Percentiles rank a stretch among this genome's conserved stretches.
phyloP scores from a whole-genome alignment of 2,113 vertebrate species.

The Eptesicus fuscus region DNA sequence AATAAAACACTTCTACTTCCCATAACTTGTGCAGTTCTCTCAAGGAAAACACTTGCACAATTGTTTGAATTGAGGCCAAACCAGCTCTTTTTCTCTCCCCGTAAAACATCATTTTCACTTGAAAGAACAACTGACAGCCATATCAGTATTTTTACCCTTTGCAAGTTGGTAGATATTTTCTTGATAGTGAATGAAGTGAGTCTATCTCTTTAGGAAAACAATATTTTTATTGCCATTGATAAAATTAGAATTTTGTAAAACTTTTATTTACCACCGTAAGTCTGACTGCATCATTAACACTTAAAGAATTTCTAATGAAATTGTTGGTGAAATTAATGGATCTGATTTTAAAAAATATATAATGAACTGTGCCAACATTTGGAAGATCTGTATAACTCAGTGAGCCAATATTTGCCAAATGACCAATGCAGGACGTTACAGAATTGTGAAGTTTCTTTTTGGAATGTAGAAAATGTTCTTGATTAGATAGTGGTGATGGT shows the following conservation, averaged over 20 bases:
- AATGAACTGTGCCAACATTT: neutral
- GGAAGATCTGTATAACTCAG: neutral
- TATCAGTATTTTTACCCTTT: neutral
- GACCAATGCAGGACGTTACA: neutral
- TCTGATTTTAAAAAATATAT: neutral
- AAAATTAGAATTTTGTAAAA: conserved; percentile 33
- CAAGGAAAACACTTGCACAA: neutral
- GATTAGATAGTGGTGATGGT: neutral
- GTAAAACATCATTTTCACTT: neutral
- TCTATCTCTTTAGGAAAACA: conserved; percentile 1
- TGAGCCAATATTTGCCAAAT: neutral
- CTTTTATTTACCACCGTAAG: neutral
- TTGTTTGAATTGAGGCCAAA: neutral
- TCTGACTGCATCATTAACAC: neutral
- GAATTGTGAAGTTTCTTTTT: neutral
- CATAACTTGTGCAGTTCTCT: neutral
- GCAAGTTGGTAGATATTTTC: neutral
- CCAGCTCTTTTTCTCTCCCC: neutral
- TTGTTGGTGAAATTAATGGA: neutral
- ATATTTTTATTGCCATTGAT: neutral
- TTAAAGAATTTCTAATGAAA: neutral
- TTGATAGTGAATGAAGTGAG: neutral
- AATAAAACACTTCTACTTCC: neutral
- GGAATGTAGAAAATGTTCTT: neutral
- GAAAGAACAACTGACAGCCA: neutral